These are phyloP conservation scores for Drosophila neocordata DNA, from an alignment of 1,140 invertebrate genomes.

Conservation along the genomic window DNA sequence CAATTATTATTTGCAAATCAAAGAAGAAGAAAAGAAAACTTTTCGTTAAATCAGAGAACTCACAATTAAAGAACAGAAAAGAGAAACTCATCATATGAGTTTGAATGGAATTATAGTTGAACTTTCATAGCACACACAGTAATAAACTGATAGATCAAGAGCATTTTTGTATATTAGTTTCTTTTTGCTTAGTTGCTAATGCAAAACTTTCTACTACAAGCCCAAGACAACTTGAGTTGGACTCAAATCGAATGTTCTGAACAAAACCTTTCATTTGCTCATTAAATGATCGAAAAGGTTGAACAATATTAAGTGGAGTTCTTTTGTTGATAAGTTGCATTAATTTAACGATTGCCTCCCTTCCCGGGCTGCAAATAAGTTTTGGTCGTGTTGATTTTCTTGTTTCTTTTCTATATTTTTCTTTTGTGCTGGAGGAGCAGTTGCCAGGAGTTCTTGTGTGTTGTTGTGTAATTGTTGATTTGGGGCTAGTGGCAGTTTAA, in stretches of 20 bases:
- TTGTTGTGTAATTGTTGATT: conserved; percentile 10
- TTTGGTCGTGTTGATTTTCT: neutral
- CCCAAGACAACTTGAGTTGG: neutral
- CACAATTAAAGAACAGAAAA: conserved; percentile 11
- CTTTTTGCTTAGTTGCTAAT: too few species aligned
- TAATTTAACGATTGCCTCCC: neutral
- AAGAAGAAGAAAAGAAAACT: conserved; percentile 16
- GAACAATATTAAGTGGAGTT: neutral
- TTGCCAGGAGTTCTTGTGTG: conserved; percentile 12
- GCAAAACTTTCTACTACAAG: neutral
- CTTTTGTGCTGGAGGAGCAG: neutral
- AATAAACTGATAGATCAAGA: too few species aligned
- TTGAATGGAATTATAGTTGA: conserved; percentile 11
- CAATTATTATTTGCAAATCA: conserved; percentile 9
- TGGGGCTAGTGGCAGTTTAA: neutral
- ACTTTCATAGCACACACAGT: too few species aligned
- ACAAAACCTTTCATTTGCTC: conserved; percentile 12
- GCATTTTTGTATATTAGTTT: too few species aligned
- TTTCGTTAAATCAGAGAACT: conserved; percentile 21
- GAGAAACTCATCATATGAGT: conserved; percentile 43
- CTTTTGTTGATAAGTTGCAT: neutral
- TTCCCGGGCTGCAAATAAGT: neutral
- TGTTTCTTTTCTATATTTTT: neutral
- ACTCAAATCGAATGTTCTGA: neutral
- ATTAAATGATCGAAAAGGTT: conserved; percentile 23